Evolutionary conservation across 2,113 vertebrate genomes (phyloP).

Genomic region (Alouatta palliata): DNA sequence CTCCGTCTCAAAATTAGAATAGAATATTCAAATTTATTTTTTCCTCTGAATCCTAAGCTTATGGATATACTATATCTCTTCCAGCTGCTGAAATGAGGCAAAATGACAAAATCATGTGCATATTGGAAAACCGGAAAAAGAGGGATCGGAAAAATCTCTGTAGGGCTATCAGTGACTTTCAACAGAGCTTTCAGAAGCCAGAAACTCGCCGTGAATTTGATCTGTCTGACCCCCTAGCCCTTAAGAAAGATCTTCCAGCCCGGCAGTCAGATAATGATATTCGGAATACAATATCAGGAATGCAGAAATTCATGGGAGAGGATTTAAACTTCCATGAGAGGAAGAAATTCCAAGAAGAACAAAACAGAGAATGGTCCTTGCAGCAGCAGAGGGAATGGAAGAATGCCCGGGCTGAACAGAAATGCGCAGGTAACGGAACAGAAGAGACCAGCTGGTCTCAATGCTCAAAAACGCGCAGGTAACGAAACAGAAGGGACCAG

Average conservation of each 20-base stretch:
- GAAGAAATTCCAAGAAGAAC: constrained; percentile 88
- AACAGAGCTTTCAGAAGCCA: constrained; percentile 85
- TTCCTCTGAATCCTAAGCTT: not conserved
- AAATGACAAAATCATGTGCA: constrained; percentile 80
- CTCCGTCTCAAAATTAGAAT: no score
- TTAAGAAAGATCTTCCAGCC: constrained; percentile 83
- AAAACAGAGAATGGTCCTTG: constrained; percentile 89
- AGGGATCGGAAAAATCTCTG: constrained; percentile 80
- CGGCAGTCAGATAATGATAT: constrained; percentile 78
- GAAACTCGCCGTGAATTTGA: constrained; percentile 87
- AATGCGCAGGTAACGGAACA: constrained; percentile 82
- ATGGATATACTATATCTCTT: not conserved
- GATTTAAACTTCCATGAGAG: constrained; percentile 84
- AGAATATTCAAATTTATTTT: not conserved
- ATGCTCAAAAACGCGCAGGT: constrained; percentile 82
- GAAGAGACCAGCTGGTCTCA: accelerated
- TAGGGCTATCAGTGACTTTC: constrained; percentile 82
- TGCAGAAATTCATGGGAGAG: constrained; percentile 91
- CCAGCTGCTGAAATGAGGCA: constrained; percentile 85
- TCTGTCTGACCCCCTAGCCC: constrained; percentile 84
- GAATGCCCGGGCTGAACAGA: constrained; percentile 77
- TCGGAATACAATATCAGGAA: constrained; percentile 82
- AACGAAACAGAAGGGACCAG: not conserved
- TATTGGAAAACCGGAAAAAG: constrained; percentile 83
- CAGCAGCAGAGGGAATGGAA: constrained; percentile 88